phyloP scores from a whole-genome alignment of 2,113 vertebrate species.

The Tragulus kanchil region DNA sequence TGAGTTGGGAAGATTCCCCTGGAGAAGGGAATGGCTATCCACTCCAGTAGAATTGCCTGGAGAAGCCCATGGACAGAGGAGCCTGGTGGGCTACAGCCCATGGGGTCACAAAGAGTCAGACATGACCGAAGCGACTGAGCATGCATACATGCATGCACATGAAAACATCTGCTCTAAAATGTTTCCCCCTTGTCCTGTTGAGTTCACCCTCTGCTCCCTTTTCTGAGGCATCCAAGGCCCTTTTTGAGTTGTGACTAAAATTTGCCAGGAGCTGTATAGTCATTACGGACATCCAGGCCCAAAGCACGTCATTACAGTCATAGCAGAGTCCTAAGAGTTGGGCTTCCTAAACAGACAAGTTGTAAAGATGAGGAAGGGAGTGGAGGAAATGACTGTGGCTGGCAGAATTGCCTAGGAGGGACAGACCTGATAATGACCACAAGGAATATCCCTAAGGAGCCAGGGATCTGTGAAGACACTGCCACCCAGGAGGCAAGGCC shows the following conservation, averaged over 20 bases:
- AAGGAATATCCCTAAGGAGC: neutral
- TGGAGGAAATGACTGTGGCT: neutral
- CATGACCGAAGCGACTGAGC: neutral
- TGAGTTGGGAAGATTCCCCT: neutral
- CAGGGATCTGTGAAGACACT: neutral
- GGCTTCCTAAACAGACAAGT: neutral
- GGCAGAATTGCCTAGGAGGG: neutral
- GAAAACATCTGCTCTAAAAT: neutral
- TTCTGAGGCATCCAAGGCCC: neutral
- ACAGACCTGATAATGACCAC: neutral
- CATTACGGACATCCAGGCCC: neutral
- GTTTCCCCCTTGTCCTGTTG: neutral
- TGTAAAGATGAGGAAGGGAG: neutral
- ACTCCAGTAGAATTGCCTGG: neutral
- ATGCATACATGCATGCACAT: neutral
- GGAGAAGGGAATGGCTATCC: neutral
- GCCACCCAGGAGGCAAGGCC: neutral
- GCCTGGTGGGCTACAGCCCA: neutral
- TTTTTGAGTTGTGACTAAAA: constrained; percentile 24
- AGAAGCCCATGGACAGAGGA: neutral
- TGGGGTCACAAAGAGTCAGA: neutral
- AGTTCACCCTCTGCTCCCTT: neutral
- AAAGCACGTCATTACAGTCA: neutral
- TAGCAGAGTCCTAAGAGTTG: neutral
- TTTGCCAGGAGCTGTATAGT: neutral